Base-by-base conservation (phyloP, 2,113 vertebrate species). In the Anguilla japonica region DNA sequence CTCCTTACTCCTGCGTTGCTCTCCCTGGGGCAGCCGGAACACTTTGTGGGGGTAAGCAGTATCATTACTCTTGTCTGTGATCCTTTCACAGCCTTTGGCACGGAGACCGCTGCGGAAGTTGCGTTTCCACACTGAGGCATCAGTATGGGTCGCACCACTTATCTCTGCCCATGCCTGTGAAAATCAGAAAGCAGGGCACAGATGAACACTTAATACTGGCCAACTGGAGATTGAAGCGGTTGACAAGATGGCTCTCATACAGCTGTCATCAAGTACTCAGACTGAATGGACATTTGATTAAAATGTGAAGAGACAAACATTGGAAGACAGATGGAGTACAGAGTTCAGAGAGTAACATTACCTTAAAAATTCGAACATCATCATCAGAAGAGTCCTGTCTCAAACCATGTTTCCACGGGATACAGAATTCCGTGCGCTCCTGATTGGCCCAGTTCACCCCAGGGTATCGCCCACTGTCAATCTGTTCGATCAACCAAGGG, bases 31-130 rank as follows among this genome's bases (percentile, higher is more conserved):
- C 93, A 94, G 95, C 46, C 14, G 85, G 84, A 89, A 98, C 84
- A 98, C 89, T 90, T 97, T 97, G 88, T 97, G 97, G 0, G 97
- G 97, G 90, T 97, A 91, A 0, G 92, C 93, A 0, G 93, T 15
- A 2, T 97, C 96, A 13, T 96, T 97, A 90, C 96, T 97, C 15
- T 88, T 93, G 89, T 98, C 97, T 0, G 50, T 20, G 0, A 95
- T 39, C 89, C 94, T 2, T 1, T 50, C 90, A 86, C 91, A 96
- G 29, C 93, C 91, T 89, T 97, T 97, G 26, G 94, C 94, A 88
- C 97, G 95, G n/a, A 98, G 93, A 67, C 97, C 96, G 0, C 96
- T 95, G 29, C 97, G 95, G 91, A 98, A 97, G 92, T 98, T 98
- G 89, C 97, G 96, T 91, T 98, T 98, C 97, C 97, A 98, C 26